These are phyloP conservation scores for Mesorhabditis spiculigera DNA, from an alignment of 2,888 invertebrate genomes.

Conservation along the genomic window DNA sequence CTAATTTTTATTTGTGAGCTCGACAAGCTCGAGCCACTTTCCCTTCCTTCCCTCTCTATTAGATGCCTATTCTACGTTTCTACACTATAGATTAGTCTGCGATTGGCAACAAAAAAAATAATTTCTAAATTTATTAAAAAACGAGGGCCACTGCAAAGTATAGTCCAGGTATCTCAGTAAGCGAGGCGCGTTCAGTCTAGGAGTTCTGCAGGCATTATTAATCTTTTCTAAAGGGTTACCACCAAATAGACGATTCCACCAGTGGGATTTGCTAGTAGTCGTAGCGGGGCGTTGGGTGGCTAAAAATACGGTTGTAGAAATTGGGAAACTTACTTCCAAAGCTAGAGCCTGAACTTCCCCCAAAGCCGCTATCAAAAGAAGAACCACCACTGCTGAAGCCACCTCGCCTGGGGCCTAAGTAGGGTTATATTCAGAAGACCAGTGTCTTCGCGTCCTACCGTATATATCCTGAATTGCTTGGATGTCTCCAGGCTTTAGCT, in stretches of 20 bases:
- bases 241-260: neutral
- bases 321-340: neutral
- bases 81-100: too few species aligned
- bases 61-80: too few species aligned
- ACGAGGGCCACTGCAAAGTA: too few species aligned
- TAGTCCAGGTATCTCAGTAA: too few species aligned
- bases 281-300: neutral
- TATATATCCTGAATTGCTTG: constrained; percentile 53
- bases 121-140: too few species aligned
- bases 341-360: constrained; percentile 17
- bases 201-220: too few species aligned
- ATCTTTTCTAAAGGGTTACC: neutral
- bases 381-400: constrained; percentile 11
- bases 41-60: too few species aligned
- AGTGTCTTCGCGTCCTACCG: constrained; percentile 22
- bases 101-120: too few species aligned
- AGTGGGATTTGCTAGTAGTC: neutral
- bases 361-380: constrained; percentile 13
- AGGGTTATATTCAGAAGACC: neutral
- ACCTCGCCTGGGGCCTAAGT: neutral
- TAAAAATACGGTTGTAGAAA: too few species aligned
- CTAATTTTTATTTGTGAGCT: too few species aligned
- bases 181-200: too few species aligned
- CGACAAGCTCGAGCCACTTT: too few species aligned
- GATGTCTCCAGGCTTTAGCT: constrained; percentile 47